Percentiles rank a stretch among this genome's conserved stretches.
phyloP scores from a whole-genome alignment of 2,113 vertebrate species.

The Todiramphus saurophagus region DNA sequence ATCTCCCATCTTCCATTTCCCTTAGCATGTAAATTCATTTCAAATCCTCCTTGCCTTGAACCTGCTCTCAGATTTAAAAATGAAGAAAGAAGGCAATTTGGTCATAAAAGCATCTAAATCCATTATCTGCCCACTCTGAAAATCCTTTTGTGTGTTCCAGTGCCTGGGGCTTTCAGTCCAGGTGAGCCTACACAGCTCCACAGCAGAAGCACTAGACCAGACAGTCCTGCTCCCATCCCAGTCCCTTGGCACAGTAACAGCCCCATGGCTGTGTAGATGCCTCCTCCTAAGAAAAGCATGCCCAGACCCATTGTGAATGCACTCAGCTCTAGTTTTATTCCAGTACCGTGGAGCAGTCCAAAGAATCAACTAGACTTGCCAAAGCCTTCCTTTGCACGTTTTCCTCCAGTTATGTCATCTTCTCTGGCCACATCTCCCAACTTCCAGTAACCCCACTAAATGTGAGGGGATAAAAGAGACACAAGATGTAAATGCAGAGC shows the following conservation, averaged over 20 bases:
- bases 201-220: background rate
- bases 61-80: background rate
- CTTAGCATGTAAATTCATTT: background rate
- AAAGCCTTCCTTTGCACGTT: accelerated
- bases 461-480: background rate
- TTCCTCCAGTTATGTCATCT: background rate
- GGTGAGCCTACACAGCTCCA: background rate
- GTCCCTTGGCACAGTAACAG: background rate
- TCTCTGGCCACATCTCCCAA: background rate
- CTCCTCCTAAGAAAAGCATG: background rate
- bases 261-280: background rate
- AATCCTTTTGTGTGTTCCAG: background rate
- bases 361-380: background rate
- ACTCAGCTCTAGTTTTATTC: background rate
- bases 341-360: background rate
- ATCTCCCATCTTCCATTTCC: background rate
- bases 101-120: background rate
- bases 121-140: background rate
- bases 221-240: background rate
- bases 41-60: background rate
- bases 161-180: background rate
- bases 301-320: background rate
- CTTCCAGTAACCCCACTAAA: background rate
- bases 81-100: background rate
- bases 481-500: background rate